phyloP scores from a whole-genome alignment of 2,888 invertebrate species.

The Drosophila planitibia region DNA sequence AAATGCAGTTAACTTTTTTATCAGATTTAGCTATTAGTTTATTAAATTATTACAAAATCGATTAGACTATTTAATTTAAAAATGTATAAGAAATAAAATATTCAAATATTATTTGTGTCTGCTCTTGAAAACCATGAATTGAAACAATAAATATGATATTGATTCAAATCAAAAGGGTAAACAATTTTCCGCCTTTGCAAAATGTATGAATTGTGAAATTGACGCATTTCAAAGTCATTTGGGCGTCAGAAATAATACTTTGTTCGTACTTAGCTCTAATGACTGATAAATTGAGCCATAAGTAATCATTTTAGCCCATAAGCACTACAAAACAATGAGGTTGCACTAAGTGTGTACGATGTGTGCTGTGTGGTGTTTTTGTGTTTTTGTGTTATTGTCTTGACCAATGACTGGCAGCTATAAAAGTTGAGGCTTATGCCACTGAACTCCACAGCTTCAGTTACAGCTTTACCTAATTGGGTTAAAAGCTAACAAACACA shows the following conservation, averaged over 20 bases:
- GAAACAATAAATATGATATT: not conserved
- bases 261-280: conserved; percentile 18
- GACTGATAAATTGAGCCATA: conserved; percentile 46
- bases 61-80: not conserved
- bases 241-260: conserved; percentile 9
- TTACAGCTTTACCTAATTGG: conserved; percentile 68
- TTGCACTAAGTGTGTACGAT: conserved; percentile 22
- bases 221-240: conserved; percentile 8
- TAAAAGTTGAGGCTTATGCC: conserved; percentile 61
- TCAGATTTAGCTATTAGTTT: not conserved
- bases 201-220: not conserved
- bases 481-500: conserved; percentile 65
- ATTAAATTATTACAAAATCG: not conserved
- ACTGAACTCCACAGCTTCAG: conserved; percentile 60
- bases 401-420: conserved; percentile 39
- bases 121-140: not conserved
- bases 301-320: conserved; percentile 42
- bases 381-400: conserved; percentile 1
- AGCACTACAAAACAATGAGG: conserved; percentile 45
- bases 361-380: not conserved
- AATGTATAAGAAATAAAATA: not conserved
- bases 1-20: not conserved
- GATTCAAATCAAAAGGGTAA: not conserved
- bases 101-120: not conserved
- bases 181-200: not conserved